Percentiles rank a stretch among this genome's conserved stretches.
Evolutionary conservation across 2,797 vertebrate genomes (phyloP).

Genomic region (Neosilurus hyrtlii): DNA sequence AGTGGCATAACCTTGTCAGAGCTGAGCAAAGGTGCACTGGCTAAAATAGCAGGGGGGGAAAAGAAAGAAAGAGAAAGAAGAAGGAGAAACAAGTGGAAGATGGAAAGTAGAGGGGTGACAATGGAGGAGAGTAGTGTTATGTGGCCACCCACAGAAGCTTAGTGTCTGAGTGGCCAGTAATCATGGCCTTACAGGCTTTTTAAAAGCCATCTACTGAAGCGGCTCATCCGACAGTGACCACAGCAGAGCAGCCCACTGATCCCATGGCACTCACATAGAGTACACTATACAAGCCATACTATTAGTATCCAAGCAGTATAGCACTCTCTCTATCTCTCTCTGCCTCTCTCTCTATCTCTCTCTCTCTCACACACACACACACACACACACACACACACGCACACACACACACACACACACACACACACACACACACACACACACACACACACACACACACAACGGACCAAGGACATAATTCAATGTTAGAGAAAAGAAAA

Average conservation of each 20-base stretch:
- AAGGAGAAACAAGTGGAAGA: neutral
- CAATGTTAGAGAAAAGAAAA: neutral
- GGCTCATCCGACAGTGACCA: conserved; percentile 57
- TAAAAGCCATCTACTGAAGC: conserved; percentile 67
- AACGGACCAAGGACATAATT: neutral
- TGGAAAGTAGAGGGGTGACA: conserved; percentile 22
- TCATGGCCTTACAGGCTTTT: conserved; percentile 61
- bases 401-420: neutral
- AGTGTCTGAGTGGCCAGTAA: conserved; percentile 60
- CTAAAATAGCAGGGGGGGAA: conserved; percentile 64
- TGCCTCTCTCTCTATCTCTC: too few relatives aligned
- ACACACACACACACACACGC: neutral
- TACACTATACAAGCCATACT: conserved; percentile 55
- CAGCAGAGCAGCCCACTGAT: conserved; percentile 65
- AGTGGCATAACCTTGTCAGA: conserved; percentile 80
- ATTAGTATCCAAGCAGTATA: conserved; percentile 8
- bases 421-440: neutral
- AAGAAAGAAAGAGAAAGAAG: conserved; percentile 24
- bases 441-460: neutral
- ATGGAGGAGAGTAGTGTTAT: conserved; percentile 49
- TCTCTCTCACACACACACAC: conserved; percentile 10
- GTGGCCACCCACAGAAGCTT: conserved; percentile 58
- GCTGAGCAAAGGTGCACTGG: conserved; percentile 71
- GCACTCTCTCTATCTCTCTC: too few relatives aligned
- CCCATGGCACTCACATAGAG: conserved; percentile 62